phyloP scores from a whole-genome alignment of 2,113 vertebrate species.

The Neolamprologus kungweensis region DNA sequence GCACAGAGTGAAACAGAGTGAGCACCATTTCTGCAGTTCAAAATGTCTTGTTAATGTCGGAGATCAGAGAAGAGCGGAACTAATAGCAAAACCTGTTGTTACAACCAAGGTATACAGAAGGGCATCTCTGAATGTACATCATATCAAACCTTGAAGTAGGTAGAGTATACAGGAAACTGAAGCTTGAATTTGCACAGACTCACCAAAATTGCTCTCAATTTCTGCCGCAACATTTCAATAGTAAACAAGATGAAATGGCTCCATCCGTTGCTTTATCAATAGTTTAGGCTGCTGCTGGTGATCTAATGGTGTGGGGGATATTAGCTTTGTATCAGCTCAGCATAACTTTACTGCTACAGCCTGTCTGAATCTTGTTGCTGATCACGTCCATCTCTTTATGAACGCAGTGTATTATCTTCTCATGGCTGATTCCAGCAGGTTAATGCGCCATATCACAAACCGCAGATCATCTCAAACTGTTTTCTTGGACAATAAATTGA shows the following conservation, averaged over 20 bases:
- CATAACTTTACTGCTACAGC: not conserved
- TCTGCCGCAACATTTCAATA: not conserved
- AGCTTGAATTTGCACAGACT: not conserved
- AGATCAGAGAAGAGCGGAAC: not conserved
- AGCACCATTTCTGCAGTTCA: not conserved
- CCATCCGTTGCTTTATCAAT: not conserved
- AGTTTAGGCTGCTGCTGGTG: not conserved
- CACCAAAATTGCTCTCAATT: not conserved
- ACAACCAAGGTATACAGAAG: not conserved
- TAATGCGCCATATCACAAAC: not conserved
- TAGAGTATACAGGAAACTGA: not conserved
- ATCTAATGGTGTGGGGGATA: not conserved
- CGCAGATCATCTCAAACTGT: not conserved
- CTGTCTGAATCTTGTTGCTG: not conserved
- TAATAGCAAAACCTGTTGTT: not conserved
- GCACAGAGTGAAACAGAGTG: not conserved
- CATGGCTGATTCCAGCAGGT: not conserved
- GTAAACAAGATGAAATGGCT: not conserved
- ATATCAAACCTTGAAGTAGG: not conserved
- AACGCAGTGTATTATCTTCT: not conserved
- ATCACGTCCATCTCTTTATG: not conserved
- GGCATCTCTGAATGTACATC: not conserved
- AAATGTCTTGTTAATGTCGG: not conserved
- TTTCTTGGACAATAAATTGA: not conserved
- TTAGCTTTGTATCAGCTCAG: not conserved